Percentiles rank a stretch among this genome's conserved stretches.
Conservation (phyloP, 2,113 vertebrate genomes). For the Nymphicus hollandicus region DNA sequence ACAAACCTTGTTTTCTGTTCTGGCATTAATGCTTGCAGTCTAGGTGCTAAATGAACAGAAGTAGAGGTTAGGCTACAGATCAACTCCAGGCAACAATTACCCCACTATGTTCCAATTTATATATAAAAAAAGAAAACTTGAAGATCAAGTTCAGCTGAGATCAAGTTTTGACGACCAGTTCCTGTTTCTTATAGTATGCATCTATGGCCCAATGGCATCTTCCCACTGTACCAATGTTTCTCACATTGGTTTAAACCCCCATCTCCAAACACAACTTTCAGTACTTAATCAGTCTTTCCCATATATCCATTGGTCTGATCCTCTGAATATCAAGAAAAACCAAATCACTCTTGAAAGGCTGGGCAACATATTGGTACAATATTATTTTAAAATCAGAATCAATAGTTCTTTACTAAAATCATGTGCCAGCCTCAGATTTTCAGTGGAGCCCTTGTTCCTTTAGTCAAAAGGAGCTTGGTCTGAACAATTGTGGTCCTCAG, state of each 20-base stretch:
- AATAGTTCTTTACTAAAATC: not conserved
- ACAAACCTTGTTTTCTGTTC: not conserved
- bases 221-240: not conserved
- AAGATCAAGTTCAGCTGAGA: not conserved
- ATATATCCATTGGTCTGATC: not conserved
- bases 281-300: not conserved
- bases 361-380: not conserved
- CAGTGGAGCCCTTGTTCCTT: not conserved
- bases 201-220: not conserved
- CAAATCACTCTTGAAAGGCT: not conserved
- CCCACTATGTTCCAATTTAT: not conserved
- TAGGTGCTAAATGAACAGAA: not conserved
- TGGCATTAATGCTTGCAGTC: not conserved
- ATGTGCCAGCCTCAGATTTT: not conserved
- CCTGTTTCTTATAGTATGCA: not conserved
- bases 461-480: not conserved
- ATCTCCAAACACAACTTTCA: not conserved
- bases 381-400: not conserved
- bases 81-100: not conserved
- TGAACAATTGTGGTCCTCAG: not conserved
- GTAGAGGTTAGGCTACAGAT: not conserved
- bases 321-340: not conserved
- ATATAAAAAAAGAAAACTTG: not conserved
- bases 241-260: not conserved
- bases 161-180: not conserved